Evolutionary conservation across 1,140 invertebrate genomes (phyloP).

Genomic region (Trachelipus rathkii): DNA sequence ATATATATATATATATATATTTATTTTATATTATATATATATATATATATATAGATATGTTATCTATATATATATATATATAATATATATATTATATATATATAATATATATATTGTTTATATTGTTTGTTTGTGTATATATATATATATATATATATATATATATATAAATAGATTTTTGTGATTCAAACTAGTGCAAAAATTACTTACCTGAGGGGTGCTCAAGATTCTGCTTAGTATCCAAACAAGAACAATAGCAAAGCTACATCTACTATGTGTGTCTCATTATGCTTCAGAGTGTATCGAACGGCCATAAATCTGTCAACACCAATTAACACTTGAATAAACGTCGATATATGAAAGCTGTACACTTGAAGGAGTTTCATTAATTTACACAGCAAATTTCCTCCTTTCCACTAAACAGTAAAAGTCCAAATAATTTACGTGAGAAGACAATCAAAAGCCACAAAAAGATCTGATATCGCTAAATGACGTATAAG

Average conservation of each 20-base stretch:
- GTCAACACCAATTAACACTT: conserved; percentile 75
- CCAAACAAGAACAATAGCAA: conserved; percentile 63
- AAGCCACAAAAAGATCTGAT: conserved; percentile 70
- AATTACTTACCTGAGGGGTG: conserved; percentile 77
- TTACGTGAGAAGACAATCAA: conserved; percentile 74
- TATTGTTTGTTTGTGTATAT: too few relatives aligned
- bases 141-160: neutral
- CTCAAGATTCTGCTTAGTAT: conserved; percentile 66
- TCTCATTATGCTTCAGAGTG: conserved; percentile 69
- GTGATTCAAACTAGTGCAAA: too few relatives aligned
- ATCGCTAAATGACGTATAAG: conserved; percentile 66
- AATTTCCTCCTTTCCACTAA: conserved; percentile 71
- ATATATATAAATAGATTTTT: neutral
- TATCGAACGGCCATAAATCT: conserved; percentile 71
- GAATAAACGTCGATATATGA: conserved; percentile 76
- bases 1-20: conserved; percentile 5
- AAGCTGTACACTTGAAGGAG: conserved; percentile 74
- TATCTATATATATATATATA: too few relatives aligned
- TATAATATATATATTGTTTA: too few relatives aligned
- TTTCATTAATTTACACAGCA: conserved; percentile 74
- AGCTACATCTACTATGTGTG: conserved; percentile 59
- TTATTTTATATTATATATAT: neutral
- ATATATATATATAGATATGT: neutral
- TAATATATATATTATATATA: too few relatives aligned
- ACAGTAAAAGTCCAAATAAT: conserved; percentile 72